Conservation (phyloP, 2,888 invertebrate genomes). For the Clitarchus hookeri region DNA sequence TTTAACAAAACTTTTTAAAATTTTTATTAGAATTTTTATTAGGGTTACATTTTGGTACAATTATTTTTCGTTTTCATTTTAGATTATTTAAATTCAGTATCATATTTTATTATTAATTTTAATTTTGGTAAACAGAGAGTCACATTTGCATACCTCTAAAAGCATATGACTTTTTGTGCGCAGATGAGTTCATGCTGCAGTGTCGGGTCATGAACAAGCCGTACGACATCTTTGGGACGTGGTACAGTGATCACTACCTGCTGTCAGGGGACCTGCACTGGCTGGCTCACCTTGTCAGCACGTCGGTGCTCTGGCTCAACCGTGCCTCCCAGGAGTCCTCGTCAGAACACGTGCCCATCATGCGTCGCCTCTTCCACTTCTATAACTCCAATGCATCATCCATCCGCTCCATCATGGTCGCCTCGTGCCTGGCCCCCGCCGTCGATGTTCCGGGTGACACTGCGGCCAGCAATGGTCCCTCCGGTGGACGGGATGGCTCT, state of each 20-base stretch:
- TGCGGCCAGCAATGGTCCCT: background rate
- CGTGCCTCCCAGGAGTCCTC: conserved; percentile 75
- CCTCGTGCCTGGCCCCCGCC: conserved; percentile 64
- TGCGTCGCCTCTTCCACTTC: conserved; percentile 69
- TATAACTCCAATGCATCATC: conserved; percentile 82
- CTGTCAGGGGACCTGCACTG: conserved; percentile 81
- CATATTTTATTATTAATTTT: background rate
- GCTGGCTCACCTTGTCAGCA: conserved; percentile 74
- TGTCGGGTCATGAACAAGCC: conserved; percentile 81
- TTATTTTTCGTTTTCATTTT: background rate
- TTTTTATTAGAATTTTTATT: no score
- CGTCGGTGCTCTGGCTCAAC: conserved; percentile 78
- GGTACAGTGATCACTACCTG: conserved; percentile 81
- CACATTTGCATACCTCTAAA: background rate
- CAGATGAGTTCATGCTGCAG: conserved; percentile 70
- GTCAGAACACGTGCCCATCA: conserved; percentile 78
- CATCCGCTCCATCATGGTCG: conserved; percentile 75
- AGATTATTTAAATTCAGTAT: background rate
- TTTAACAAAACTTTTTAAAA: no score
- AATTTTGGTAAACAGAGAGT: background rate
- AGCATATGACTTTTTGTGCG: conserved; percentile 42
- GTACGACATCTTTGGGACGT: conserved; percentile 87
- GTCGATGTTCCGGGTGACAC: conserved; percentile 42
- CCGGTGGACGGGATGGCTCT: conserved; percentile 12
- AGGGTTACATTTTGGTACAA: no score